Evolutionary conservation across 2,113 vertebrate species (phyloP), one percentile per base, ranked within the genome.

Genomic region (Corvus moneduloides): DNA sequence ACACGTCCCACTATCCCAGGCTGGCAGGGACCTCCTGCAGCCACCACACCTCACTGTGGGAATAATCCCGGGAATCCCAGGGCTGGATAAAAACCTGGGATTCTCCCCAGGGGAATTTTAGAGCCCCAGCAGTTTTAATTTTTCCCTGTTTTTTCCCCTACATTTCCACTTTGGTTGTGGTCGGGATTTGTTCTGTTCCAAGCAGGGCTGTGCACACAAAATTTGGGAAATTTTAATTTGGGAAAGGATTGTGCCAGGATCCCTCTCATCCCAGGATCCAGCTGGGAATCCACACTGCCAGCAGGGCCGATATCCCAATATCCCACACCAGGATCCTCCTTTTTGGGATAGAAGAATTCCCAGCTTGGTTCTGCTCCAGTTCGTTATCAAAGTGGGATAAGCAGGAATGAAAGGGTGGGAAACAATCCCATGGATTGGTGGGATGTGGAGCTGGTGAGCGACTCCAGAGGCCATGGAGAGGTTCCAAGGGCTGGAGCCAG

Each of bases 241-340:
- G 54, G 56, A 22, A 46, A 84, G 66, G 62, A 63, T 41, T 35
- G 18, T 32, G 35, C 12, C 24, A 8, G 37, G 8, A 7, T 49
- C 73, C 52, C 44, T 88, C 51, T 69, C 85, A 77, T 68, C 32
- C 71, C 4, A 0, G 62, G 13, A 86, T 94, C 96, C 96, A 82
- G 51, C 79, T 59, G 92, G 73, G 96, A 96, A 33, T 39, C 8
- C 61, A 14, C 13, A 17, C 90, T 32, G 19, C 37, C 91, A 26
- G 43, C 95, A 69, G 64, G 91, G 87, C 67, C 94, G 20, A 35
- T 43, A 52, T 79, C 93, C 88, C 92, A n/a, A 79, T 78, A n/a
- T 33, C 55, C 55, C 55, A 56, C 55, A 22, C 56, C 82, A 68
- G 89, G 74, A 54, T 72, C 84, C 84, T 92, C 69, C 13, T 81